Base-by-base conservation (phyloP, 2,113 vertebrate species). In the Psittacara wagleri region DNA sequence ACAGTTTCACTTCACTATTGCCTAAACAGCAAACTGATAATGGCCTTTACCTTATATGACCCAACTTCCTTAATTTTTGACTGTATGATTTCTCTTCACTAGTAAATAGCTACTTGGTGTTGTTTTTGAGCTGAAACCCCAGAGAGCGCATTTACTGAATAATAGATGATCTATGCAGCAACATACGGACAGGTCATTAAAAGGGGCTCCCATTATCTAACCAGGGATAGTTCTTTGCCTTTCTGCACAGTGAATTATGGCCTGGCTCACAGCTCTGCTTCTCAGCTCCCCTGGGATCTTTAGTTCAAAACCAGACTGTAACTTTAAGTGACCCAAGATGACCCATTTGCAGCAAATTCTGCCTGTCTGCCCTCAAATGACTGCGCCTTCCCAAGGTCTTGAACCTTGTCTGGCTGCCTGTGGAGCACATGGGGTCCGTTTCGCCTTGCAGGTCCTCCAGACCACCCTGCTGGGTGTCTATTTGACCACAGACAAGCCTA, bases 101-200 rank as follows among this genome's bases (percentile, higher is more conserved):
- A 76, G 35, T 39, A 48, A 90, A 74, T 57, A 79, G 25, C 43
- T 94, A 79, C 62, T 62, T 76, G 52, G 10, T 89, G 13, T 24
- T 95, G 54, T 48, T 97, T 87, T 76, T 57, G 35, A 93, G 57
- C 31, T 93, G 67, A 95, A 93, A 90, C 92, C 85, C 75, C 75
- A 41, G 39, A 48, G 67, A 88, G 31, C 1, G 20, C 69, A 73
- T 94, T 88, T 73, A 52, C 31, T 57, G 85, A 83, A 90, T 67
- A 95, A 92, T 74, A 88, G 85, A 52, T 22, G 20, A 88, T 39
- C 39, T 73, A 17, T 69, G 44, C 22, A 80, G 31, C 24, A 80
- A 62, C 96, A 94, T 88, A 92, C 88, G 83, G 79, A 4, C 13
- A 51, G 75, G 59, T 95, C 85, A 80, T 95, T 83, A 88, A 73